Evolutionary conservation across 2,888 invertebrate genomes (phyloP), one percentile per base, ranked within the genome.

Genomic region (Unio delphinus): DNA sequence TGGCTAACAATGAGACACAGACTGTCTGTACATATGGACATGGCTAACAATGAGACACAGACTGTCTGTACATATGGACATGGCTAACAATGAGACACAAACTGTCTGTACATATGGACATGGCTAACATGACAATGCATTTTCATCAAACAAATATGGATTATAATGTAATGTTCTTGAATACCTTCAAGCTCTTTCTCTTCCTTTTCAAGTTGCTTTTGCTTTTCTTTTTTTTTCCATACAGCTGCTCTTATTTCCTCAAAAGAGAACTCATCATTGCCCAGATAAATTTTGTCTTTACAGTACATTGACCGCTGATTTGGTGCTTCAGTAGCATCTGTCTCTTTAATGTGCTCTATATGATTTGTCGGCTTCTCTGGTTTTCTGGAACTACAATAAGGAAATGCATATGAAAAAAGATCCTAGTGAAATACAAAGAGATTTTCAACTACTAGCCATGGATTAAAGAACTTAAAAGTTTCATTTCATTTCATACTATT

Each of bases 181-280:
- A 26, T 45, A 77, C 78, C 78, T 67, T 69, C 75, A 18, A 79
- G 61, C 11, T 61, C 60, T 67, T 63, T 69, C 57, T 81, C 76
- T 57, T 80, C 74, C 55, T 80, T 79, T 18, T 72, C 55, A 68
- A 76, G 54, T 23, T 56, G 64, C 57, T 70, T 69, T 64, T 79
- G 61, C 67, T 79, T 76, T 62, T 78, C 74, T 64, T 81, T 83
- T 64, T 78, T 79, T 60, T 70, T 68, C 79, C 82, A 85, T 58
- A 78, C 71, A 6, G 83, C 80, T 20, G 94, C 93, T 83, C 93
- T 91, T 78, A 95, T 91, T 91, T 95, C 95, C 91, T 95, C 95
- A 91, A 95, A 93, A 87, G 94, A 94, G 89, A 92, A 93, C 91
- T 95, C 95, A 77, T 92, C 92, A 76, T 93, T 92, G 81, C 92